Base-by-base conservation (phyloP, 2,113 vertebrate genomes). In the Alexandromys fortis region DNA sequence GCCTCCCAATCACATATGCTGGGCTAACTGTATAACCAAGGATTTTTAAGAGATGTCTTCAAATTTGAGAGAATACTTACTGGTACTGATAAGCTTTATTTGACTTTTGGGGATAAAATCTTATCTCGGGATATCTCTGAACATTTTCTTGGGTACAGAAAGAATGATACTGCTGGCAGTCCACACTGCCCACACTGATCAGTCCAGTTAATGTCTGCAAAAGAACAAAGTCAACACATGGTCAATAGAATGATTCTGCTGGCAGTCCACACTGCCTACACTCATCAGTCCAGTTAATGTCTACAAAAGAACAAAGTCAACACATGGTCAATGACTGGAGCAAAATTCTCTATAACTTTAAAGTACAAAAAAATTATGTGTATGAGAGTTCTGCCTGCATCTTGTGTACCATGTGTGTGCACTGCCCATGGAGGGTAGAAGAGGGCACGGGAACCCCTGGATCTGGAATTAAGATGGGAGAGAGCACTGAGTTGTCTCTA, bases 251-350 rank as follows among this genome's bases (percentile, higher is more conserved):
- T 99, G 98, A 6, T 99, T 98, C 92, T 98, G 99, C 97, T 99
- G 99, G 98, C 99, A 99, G 95, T 99, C 99, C 61, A 99, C 98
- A 0, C 99, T 99, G 45, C 99, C 99, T 5, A 99, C 99, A 1
- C 85, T 98, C 92, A 99, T 98, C 96, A 99, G 98, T 79, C 99
- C 99, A 97, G 75, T 99, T 97, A 99, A 88, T 97, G 98, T 98
- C 99, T 98, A 97, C 89, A 98, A 97, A 82, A 96, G 67, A 90
- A 81, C 81, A 97, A 95, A 90, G 33, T 55, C 42, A 7, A 68
- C 22, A 90, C 72, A 78, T 3, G 58, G 42, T 42, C n/a, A 90
- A 22, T 85, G 76, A 90, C 61, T 75, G 83, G 30, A 93, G 96
- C 65, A 81, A 92, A 97, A 86, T 42, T 10, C 35, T 87, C 9